Percentiles rank a stretch among this genome's conserved stretches.
These are phyloP conservation scores for Rhabdomys pumilio DNA, from an alignment of 2,797 vertebrate species.

Conservation along the genomic window DNA sequence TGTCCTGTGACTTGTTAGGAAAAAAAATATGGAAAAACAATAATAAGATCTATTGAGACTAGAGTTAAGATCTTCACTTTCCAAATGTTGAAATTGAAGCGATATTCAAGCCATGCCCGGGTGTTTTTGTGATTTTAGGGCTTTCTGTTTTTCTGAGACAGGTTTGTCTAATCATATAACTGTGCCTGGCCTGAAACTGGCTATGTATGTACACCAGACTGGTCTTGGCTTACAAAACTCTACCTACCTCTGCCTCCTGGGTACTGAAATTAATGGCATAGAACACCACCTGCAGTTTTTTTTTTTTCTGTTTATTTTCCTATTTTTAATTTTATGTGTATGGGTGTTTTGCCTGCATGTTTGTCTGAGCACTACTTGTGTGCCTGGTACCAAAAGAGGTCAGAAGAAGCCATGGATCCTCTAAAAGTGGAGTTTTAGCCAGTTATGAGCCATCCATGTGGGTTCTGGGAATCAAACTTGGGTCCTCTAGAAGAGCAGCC, in stretches of 20 bases:
- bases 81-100: slow-evolving; percentile 29
- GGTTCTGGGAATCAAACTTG: neutral
- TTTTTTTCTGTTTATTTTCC: neutral
- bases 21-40: slow-evolving; percentile 22
- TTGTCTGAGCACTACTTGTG: neutral
- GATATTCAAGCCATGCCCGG: neutral
- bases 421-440: neutral
- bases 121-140: neutral
- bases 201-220: neutral
- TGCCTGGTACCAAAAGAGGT: neutral
- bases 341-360: neutral
- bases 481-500: neutral
- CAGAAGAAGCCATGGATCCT: neutral
- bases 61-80: slow-evolving; percentile 30
- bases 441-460: neutral
- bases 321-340: neutral
- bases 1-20: neutral
- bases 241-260: neutral
- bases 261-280: neutral
- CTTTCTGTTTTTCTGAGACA: neutral
- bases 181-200: neutral
- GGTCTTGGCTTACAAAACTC: neutral
- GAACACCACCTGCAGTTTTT: neutral
- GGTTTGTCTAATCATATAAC: neutral
- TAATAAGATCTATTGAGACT: slow-evolving; percentile 11